Evolutionary conservation across 2,888 invertebrate genomes (phyloP).

Genomic region (Blomia tropicalis): DNA sequence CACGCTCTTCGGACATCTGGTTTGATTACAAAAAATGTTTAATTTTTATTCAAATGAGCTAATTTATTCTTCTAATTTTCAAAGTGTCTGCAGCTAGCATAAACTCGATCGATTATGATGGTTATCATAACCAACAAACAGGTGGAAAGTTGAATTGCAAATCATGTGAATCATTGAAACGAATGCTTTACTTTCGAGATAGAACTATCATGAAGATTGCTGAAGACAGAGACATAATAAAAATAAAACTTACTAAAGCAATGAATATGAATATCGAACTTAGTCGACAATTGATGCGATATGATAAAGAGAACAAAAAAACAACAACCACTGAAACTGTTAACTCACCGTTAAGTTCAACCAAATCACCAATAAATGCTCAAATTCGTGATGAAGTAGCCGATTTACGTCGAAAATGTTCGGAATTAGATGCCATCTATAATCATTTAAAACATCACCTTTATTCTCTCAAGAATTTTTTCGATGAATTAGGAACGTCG

Average conservation of each 20-base stretch:
- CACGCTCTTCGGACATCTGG: neutral
- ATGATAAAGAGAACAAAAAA: neutral
- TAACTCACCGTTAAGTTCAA: neutral
- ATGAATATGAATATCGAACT: slow-evolving; percentile 20
- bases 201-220: slow-evolving; percentile 12
- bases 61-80: neutral
- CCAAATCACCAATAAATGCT: neutral
- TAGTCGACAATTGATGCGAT: slow-evolving; percentile 8
- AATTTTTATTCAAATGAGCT: neutral
- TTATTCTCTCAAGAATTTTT: slow-evolving; percentile 15
- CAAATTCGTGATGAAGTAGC: neutral
- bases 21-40: neutral
- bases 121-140: neutral
- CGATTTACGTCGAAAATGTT: neutral
- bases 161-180: slow-evolving; percentile 16
- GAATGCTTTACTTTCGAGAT: slow-evolving; percentile 12
- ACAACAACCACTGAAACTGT: neutral
- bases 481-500: slow-evolving; percentile 4
- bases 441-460: slow-evolving; percentile 19
- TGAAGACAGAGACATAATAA: slow-evolving; percentile 16
- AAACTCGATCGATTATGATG: neutral
- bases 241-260: slow-evolving; percentile 14
- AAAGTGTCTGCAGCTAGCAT: neutral
- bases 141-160: neutral
- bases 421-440: slow-evolving; percentile 13